Percentiles rank a stretch among this genome's conserved stretches.
Conservation (phyloP, 2,113 vertebrate species). For the Cochlearius cochlearius region DNA sequence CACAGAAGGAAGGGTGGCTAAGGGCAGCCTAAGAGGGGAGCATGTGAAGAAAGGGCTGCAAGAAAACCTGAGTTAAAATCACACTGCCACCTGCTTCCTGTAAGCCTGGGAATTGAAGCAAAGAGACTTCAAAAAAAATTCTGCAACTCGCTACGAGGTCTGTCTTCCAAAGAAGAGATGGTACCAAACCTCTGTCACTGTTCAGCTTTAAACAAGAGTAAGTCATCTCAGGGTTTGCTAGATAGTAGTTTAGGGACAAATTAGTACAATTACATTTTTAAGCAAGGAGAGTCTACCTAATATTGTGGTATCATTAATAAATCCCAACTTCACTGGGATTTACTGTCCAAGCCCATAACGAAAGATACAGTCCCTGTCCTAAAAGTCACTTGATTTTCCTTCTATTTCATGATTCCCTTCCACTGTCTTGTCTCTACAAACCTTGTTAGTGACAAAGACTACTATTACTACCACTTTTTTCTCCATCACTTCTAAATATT, state of each 20-base stretch:
- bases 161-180: background rate
- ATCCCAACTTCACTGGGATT: background rate
- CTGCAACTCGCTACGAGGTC: background rate
- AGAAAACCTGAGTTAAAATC: background rate
- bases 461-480: background rate
- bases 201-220: background rate
- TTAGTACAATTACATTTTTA: background rate
- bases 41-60: background rate
- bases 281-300: background rate
- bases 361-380: background rate
- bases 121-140: background rate
- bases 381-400: background rate
- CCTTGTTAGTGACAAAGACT: background rate
- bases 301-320: background rate
- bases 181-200: background rate
- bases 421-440: background rate
- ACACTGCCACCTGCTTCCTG: background rate
- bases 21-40: background rate
- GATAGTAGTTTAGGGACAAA: background rate
- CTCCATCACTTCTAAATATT: background rate
- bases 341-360: background rate
- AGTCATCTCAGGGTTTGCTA: background rate
- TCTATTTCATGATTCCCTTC: background rate
- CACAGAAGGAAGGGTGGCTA: background rate
- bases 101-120: background rate